phyloP scores from a whole-genome alignment of 2,113 vertebrate species.

The Craseonycteris thonglongyai region DNA sequence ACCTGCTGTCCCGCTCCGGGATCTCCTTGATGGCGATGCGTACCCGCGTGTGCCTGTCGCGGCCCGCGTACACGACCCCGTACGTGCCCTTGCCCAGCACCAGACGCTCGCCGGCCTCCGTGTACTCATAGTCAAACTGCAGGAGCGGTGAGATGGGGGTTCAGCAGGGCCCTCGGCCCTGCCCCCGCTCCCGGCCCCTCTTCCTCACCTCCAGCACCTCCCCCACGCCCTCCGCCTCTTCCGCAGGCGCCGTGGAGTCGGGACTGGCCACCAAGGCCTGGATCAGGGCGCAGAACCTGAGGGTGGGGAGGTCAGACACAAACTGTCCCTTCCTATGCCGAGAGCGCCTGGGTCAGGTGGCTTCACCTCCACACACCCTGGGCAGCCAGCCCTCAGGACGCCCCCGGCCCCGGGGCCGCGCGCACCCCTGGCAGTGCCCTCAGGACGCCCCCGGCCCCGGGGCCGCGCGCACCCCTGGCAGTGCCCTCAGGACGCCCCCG shows the following conservation, averaged over 20 bases:
- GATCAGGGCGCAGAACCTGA: conserved; percentile 88
- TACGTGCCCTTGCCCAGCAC: conserved; percentile 92
- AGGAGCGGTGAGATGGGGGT: fast-evolving
- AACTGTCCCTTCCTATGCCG: neutral
- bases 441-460: too few relatives aligned
- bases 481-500: too few relatives aligned
- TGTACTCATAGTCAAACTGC: conserved; percentile 89
- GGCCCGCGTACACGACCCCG: conserved; percentile 90
- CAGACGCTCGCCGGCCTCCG: conserved; percentile 82
- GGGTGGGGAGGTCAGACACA: neutral
- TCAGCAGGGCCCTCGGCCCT: neutral
- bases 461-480: too few relatives aligned
- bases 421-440: too few relatives aligned
- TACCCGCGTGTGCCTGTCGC: conserved; percentile 88
- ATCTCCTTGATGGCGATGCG: conserved; percentile 97
- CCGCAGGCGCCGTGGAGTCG: conserved; percentile 19
- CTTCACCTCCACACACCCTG: neutral
- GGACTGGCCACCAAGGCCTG: conserved; percentile 82
- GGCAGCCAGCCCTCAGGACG: neutral
- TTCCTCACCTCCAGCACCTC: conserved; percentile 85
- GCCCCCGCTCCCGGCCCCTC: conserved; percentile 8
- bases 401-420: neutral
- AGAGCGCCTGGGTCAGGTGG: neutral
- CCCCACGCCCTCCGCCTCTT: conserved; percentile 69
- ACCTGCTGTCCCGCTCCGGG: conserved; percentile 91